Base-by-base conservation (phyloP, 2,113 vertebrate species). In the Vombatus ursinus region DNA sequence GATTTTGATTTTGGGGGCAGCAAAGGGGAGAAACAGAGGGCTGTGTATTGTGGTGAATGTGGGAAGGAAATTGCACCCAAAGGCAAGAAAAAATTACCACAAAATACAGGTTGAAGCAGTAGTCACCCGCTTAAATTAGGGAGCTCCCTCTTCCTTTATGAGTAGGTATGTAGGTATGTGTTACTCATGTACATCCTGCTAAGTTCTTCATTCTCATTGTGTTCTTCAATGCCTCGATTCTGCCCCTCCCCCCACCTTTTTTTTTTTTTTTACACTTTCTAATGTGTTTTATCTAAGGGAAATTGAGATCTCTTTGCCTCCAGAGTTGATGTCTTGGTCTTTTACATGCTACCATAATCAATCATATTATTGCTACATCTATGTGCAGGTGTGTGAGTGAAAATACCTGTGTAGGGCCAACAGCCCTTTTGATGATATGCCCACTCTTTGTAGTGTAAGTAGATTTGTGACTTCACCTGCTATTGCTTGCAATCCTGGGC, bases 251-350 rank as follows among this genome's bases (percentile, higher is more conserved):
- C 48, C 5, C 48, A 3, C 48, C 5, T 5, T 49, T 49, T 49
- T 49, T 89, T 19, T 52, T 44, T 96, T 95, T 54, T 90, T 44
- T 84, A 1, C 19, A 44, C 16, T 23, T 84, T 84, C 84, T 77
- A 96, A 98, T 96, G 96, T 31, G 25, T 68, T 96, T 97, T 96
- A 98, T 91, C 94, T 50, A 95, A 93, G 94, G 92, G 96, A 97
- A 97, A 97, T 96, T 97, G 92, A 94, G 94, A 97, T 84, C 92
- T 19, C 50, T 92, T 89, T 94, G 31, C 89, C 94, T 95, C 92
- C 57, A 22, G 4, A 97, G 90, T 47, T n/a, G 49, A 44, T 48
- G 48, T 93, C 92, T 93, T 11, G 51, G 92, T 90, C 44, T 44
- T 96, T 90, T 77, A 47, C 51, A 50, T 84, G 28, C 50, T 26